Evolutionary conservation across 2,797 vertebrate genomes (phyloP).

Genomic region (Gymnopithys bicolor): DNA sequence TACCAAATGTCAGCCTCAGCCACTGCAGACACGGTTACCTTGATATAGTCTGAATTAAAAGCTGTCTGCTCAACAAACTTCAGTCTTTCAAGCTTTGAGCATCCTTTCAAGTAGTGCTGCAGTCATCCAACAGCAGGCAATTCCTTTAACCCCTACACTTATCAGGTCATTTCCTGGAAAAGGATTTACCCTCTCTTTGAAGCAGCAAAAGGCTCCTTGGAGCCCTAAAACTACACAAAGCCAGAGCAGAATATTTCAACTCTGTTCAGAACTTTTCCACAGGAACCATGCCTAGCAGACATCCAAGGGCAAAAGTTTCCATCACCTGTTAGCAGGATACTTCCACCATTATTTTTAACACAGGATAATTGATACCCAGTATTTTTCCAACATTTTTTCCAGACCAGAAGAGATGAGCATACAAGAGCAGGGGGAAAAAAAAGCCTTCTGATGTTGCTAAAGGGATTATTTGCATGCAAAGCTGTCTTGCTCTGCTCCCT

Average conservation of each 20-base stretch:
- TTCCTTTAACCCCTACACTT: not conserved
- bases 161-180: not conserved
- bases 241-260: not conserved
- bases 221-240: not conserved
- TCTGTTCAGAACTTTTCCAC: not conserved
- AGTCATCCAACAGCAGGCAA: not conserved
- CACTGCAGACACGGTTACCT: not conserved
- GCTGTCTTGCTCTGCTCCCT: slow-evolving; percentile 29
- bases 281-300: not conserved
- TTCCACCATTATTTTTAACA: not conserved
- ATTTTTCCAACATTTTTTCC: not conserved
- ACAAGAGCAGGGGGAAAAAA: not conserved
- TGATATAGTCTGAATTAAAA: not conserved
- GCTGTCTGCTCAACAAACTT: not conserved
- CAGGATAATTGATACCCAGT: not conserved
- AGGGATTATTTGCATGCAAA: slow-evolving; percentile 38
- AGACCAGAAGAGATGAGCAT: not conserved
- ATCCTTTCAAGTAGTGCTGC: not conserved
- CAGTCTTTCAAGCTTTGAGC: not conserved
- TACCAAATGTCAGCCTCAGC: not conserved
- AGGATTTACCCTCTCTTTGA: not conserved
- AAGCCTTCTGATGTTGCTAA: not conserved
- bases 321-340: not conserved
- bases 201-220: not conserved
- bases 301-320: not conserved